phyloP scores from a whole-genome alignment of 2,797 vertebrate species.

The Syngnathus rostellatus region DNA sequence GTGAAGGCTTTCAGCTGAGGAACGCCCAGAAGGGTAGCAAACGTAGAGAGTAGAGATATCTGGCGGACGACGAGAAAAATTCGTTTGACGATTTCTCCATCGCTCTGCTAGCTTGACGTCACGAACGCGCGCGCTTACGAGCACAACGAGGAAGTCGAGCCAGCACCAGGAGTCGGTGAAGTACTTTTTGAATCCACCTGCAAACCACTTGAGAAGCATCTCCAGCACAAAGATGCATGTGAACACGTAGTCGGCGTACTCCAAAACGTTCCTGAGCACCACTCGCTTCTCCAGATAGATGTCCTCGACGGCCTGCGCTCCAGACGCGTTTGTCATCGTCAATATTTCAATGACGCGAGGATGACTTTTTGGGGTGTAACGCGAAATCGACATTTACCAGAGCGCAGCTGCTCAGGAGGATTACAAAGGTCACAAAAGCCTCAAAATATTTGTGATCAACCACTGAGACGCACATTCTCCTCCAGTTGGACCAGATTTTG shows the following conservation, averaged over 20 bases:
- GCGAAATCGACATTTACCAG: constrained; percentile 65
- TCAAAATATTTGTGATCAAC: constrained; percentile 95
- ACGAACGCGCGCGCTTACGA: constrained; percentile 64
- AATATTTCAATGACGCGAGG: background rate
- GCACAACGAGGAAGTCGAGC: constrained; percentile 94
- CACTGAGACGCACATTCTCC: constrained; percentile 80
- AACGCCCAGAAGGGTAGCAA: constrained; percentile 87
- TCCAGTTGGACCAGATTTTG: constrained; percentile 78
- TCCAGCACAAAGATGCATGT: constrained; percentile 88
- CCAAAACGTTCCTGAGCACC: constrained; percentile 80
- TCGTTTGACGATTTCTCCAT: too few relatives aligned
- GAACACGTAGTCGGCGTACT: constrained; percentile 89
- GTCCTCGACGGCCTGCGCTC: constrained; percentile 86
- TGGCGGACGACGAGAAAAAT: constrained; percentile 32
- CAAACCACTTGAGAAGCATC: constrained; percentile 93
- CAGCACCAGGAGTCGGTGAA: constrained; percentile 98
- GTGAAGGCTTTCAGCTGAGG: constrained; percentile 89
- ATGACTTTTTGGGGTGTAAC: background rate
- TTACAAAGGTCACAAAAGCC: constrained; percentile 97
- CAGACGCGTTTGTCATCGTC: background rate
- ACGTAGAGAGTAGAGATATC: constrained; percentile 88
- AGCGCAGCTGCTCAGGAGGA: constrained; percentile 89
- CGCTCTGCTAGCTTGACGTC: background rate
- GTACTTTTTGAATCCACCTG: constrained; percentile 89
- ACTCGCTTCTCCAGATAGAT: constrained; percentile 83